Percentiles rank a stretch among this genome's conserved stretches.
phyloP scores from a whole-genome alignment of 1,140 invertebrate species.

The Eriocheir sinensis region DNA sequence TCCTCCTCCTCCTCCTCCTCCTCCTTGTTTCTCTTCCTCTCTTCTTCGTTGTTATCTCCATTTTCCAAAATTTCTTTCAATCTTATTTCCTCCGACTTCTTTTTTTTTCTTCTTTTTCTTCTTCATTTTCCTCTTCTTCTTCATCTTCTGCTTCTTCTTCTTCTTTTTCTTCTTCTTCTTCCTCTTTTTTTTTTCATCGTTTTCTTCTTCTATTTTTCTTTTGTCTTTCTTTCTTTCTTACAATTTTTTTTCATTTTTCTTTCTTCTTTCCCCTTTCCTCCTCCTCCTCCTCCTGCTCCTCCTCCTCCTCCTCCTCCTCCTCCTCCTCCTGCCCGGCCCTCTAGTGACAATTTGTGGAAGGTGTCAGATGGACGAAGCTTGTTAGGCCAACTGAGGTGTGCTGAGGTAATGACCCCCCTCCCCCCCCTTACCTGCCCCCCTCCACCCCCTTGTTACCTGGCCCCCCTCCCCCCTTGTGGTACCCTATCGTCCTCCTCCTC shows the following conservation, averaged over 20 bases:
- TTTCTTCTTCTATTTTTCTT: background rate
- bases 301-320: background rate
- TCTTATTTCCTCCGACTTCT: background rate
- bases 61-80: background rate
- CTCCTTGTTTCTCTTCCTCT: no score
- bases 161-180: no score
- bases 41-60: no score
- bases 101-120: background rate
- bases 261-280: background rate
- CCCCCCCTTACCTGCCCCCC: background rate
- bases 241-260: background rate
- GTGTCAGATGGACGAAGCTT: conserved; percentile 40
- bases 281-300: background rate
- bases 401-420: background rate
- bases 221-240: background rate
- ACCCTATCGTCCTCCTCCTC: background rate
- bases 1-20: no score
- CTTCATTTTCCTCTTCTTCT: background rate
- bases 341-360: background rate
- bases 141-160: background rate
- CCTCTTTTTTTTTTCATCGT: background rate
- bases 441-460: background rate
- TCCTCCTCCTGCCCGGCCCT: background rate
- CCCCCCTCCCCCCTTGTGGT: background rate
- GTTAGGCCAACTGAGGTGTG: conserved; percentile 30